Evolutionary conservation across 2,113 vertebrate genomes (phyloP).

Genomic region (Scalopus aquaticus): DNA sequence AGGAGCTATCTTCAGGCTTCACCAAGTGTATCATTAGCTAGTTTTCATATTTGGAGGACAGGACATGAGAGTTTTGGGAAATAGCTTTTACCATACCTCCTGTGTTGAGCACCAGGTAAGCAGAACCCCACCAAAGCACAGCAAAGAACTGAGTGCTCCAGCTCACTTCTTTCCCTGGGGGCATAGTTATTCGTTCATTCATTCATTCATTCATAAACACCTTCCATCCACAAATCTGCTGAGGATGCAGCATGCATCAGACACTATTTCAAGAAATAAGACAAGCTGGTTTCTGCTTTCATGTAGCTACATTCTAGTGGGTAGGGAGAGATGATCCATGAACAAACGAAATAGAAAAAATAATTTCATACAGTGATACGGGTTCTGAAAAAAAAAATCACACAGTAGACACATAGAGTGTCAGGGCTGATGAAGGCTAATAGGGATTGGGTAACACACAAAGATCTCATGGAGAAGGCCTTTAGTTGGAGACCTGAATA

Average conservation of each 20-base stretch:
- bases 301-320: background rate
- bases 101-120: too few relatives aligned
- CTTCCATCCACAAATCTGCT: background rate
- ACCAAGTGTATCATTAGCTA: background rate
- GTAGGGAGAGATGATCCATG: background rate
- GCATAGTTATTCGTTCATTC: background rate
- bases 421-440: background rate
- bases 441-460: background rate
- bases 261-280: background rate
- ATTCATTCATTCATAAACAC: background rate
- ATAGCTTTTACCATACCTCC: background rate
- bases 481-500: background rate
- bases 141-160: background rate
- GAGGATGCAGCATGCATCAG: background rate
- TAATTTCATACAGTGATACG: background rate
- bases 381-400: background rate
- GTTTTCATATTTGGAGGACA: slow-evolving; percentile 24
- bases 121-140: background rate
- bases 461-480: background rate
- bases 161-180: background rate
- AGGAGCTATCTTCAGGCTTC: background rate
- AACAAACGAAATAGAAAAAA: background rate
- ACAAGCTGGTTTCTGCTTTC: background rate
- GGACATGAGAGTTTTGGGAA: background rate
- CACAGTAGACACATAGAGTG: background rate